A percentile compares a stretch with the other conserved stretches of the same genome.
These are phyloP conservation scores for Cheilosia variabilis DNA, from an alignment of 2,888 invertebrate genomes.

Conservation along the genomic window DNA sequence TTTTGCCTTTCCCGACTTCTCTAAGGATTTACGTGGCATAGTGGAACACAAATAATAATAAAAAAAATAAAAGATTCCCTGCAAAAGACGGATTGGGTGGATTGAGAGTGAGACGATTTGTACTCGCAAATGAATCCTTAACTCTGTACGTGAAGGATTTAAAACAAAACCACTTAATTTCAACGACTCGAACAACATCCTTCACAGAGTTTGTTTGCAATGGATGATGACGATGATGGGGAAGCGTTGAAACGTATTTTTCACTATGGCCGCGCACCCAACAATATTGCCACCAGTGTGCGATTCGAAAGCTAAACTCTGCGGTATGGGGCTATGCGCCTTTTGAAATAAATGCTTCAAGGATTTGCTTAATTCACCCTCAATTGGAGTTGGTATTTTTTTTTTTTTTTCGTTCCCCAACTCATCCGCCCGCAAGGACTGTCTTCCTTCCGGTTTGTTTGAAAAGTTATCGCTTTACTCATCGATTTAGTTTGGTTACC, in stretches of 20 bases:
- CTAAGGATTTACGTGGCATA: slow-evolving; percentile 28
- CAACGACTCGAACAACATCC: slow-evolving; percentile 60
- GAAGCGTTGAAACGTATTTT: slow-evolving; percentile 45
- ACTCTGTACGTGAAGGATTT: slow-evolving; percentile 82
- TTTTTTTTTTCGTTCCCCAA: slow-evolving; percentile 6
- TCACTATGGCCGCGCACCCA: background rate
- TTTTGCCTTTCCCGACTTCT: slow-evolving; percentile 3
- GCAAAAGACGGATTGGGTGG: slow-evolving; percentile 69
- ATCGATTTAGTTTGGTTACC: slow-evolving; percentile 61
- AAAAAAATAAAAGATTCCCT: slow-evolving; percentile 34
- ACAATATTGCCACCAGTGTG: slow-evolving; percentile 14
- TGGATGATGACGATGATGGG: slow-evolving; percentile 25
- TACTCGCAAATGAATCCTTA: slow-evolving; percentile 72
- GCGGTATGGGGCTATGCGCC: slow-evolving; percentile 18
- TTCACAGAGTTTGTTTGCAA: slow-evolving; percentile 22
- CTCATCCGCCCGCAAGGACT: slow-evolving; percentile 9
- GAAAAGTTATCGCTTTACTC: slow-evolving; percentile 65
- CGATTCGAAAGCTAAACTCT: slow-evolving; percentile 25
- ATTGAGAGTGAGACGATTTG: slow-evolving; percentile 62
- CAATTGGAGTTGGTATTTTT: slow-evolving; percentile 38
- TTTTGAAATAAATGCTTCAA: slow-evolving; percentile 69
- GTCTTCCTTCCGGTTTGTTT: slow-evolving; percentile 47
- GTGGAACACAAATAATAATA: slow-evolving; percentile 2
- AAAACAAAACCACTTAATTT: slow-evolving; percentile 84
- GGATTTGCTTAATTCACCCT: slow-evolving; percentile 71